phyloP scores from a whole-genome alignment of 2,888 invertebrate species.

The Rhaphigaster nebulosa region DNA sequence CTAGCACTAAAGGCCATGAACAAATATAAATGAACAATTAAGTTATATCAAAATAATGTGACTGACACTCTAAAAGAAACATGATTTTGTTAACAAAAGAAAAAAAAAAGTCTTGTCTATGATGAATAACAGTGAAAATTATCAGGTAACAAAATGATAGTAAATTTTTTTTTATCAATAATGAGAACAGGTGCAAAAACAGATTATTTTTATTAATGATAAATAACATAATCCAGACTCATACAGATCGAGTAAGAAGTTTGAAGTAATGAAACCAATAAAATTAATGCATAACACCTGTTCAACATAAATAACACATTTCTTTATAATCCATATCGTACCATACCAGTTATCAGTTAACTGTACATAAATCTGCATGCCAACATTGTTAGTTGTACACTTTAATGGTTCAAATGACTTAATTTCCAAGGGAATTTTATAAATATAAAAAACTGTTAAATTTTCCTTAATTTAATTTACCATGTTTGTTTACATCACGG shows the following conservation, averaged over 20 bases:
- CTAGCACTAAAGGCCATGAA: constrained; percentile 40
- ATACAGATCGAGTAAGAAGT: neutral
- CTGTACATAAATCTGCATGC: neutral
- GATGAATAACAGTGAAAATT: constrained; percentile 28
- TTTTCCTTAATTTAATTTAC: constrained; percentile 43
- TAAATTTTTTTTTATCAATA: neutral
- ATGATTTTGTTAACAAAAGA: constrained; percentile 42
- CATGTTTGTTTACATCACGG: constrained; percentile 29
- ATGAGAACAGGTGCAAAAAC: constrained; percentile 34
- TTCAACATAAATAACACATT: neutral
- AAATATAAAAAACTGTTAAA: neutral
- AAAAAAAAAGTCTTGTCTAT: constrained; percentile 15
- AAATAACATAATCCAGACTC: neutral
- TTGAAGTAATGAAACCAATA: neutral
- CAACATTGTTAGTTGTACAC: neutral
- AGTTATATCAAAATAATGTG: constrained; percentile 46
- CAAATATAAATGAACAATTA: constrained; percentile 44
- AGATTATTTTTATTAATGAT: constrained; percentile 4
- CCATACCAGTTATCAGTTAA: neutral
- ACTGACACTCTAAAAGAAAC: constrained; percentile 41
- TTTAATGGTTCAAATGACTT: neutral
- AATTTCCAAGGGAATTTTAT: neutral
- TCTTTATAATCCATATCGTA: neutral
- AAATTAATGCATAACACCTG: neutral
- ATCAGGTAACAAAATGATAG: neutral